These are phyloP conservation scores for Xanthorhoe spadicearia DNA, from an alignment of 2,888 invertebrate species.

Conservation along the genomic window DNA sequence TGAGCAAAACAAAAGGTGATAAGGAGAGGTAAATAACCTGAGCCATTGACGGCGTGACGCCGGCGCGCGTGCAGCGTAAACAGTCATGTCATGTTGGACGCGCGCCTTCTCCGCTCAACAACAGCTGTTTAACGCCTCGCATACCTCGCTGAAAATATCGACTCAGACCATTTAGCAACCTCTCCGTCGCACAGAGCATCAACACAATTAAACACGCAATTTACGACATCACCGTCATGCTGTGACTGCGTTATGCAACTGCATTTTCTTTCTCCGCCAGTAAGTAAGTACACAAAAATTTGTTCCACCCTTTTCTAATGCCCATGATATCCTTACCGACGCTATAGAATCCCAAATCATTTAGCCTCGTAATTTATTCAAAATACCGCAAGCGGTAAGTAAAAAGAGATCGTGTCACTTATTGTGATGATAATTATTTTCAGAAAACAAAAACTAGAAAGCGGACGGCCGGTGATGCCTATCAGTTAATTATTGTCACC, in stretches of 20 bases:
- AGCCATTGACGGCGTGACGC: constrained; percentile 78
- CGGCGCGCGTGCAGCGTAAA: constrained; percentile 50
- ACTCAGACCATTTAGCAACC: constrained; percentile 57
- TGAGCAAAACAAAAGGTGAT: constrained; percentile 84
- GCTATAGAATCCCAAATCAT: constrained; percentile 71
- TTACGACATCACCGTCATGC: constrained; percentile 37
- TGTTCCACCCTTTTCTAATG: constrained; percentile 67
- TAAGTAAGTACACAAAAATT: constrained; percentile 57
- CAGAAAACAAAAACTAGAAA: constrained; percentile 84
- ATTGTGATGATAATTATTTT: constrained; percentile 84
- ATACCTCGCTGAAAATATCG: constrained; percentile 69
- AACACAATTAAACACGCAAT: constrained; percentile 48
- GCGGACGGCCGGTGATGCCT: constrained; percentile 76
- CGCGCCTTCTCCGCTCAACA: constrained; percentile 50
- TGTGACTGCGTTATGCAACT: constrained; percentile 35
- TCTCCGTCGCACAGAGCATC: constrained; percentile 46
- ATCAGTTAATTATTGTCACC: constrained; percentile 84
- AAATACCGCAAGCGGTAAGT: constrained; percentile 82
- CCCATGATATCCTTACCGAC: constrained; percentile 63
- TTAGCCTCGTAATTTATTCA: constrained; percentile 78
- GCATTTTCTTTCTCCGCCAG: constrained; percentile 45
- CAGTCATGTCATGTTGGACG: constrained; percentile 48
- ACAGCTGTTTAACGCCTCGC: constrained; percentile 73
- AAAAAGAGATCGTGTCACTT: constrained; percentile 79
- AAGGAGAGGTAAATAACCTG: constrained; percentile 84